Percentiles rank a stretch among this genome's conserved stretches.
phyloP scores from a whole-genome alignment of 2,888 invertebrate genomes.

The Hoplodrina ambigua region DNA sequence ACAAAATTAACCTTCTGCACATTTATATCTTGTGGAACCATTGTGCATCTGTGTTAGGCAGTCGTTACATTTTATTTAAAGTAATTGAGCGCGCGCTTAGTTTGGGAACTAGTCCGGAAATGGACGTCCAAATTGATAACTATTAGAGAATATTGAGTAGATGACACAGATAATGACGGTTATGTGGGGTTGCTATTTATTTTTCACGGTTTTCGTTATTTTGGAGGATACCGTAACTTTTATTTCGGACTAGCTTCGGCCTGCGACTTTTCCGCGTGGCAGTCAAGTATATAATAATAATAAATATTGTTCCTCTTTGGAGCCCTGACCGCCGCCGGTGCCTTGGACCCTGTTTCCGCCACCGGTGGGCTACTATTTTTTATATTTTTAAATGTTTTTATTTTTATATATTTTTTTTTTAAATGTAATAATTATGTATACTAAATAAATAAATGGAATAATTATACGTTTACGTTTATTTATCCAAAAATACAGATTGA shows the following conservation, averaged over 20 bases:
- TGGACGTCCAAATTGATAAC: conserved; percentile 40
- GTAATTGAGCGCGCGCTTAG: conserved; percentile 27
- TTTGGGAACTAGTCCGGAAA: conserved; percentile 11
- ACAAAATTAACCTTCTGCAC: conserved; percentile 14
- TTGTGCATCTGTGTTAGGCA: conserved; percentile 41
- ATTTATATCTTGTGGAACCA: neutral
- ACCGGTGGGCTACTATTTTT: too few species aligned
- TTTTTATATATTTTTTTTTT: too few species aligned
- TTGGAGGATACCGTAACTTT: neutral
- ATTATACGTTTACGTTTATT: too few species aligned
- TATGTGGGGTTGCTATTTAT: neutral
- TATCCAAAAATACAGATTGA: too few species aligned
- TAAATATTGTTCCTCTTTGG: too few species aligned
- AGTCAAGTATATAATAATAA: too few species aligned
- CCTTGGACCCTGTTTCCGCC: too few species aligned
- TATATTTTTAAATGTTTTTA: too few species aligned
- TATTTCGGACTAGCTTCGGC: neutral
- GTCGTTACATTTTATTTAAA: conserved; percentile 58
- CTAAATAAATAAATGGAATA: too few species aligned
- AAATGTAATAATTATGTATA: too few species aligned
- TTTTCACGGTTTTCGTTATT: conserved; percentile 4
- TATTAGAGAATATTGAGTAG: conserved; percentile 30
- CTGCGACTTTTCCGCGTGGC: too few species aligned
- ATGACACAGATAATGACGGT: neutral
- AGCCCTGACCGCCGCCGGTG: too few species aligned